Conservation (phyloP, 2,888 invertebrate genomes). For the Eupeodes luniger region DNA sequence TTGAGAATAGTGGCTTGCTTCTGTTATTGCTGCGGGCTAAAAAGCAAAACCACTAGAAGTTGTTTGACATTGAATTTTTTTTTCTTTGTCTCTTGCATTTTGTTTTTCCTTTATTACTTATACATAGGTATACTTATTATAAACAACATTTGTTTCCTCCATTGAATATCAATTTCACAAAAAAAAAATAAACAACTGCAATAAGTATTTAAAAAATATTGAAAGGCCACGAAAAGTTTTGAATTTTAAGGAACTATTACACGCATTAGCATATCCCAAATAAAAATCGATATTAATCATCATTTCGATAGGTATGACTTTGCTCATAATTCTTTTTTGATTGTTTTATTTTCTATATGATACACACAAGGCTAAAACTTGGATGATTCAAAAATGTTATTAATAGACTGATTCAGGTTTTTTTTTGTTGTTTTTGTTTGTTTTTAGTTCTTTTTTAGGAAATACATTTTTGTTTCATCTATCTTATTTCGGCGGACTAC, state of each 20-base stretch:
- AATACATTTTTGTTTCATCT: conserved; percentile 14
- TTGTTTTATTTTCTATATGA: not conserved
- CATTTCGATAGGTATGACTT: not conserved
- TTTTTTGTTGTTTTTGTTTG: not conserved
- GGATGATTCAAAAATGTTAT: conserved; percentile 20
- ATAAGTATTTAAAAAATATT: too few relatives aligned
- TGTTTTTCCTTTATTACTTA: not conserved
- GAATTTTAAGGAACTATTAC: too few relatives aligned
- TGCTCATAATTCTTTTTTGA: not conserved
- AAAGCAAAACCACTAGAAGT: not conserved
- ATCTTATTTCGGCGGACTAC: not conserved
- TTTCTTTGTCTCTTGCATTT: conserved; percentile 26
- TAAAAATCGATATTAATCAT: not conserved
- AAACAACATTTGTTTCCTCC: conserved; percentile 16
- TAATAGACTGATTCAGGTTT: conserved; percentile 23
- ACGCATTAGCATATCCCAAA: not conserved
- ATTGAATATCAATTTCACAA: not conserved
- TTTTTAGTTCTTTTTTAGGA: not conserved
- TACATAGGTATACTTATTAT: not conserved
- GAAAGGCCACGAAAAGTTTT: too few relatives aligned
- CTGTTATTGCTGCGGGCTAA: not conserved
- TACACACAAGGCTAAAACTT: conserved; percentile 1
- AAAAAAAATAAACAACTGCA: not conserved
- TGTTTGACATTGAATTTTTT: conserved; percentile 60
- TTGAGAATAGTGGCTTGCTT: conserved; percentile 32